phyloP scores from a whole-genome alignment of 1,140 invertebrate species.

The Araneus ventricosus region DNA sequence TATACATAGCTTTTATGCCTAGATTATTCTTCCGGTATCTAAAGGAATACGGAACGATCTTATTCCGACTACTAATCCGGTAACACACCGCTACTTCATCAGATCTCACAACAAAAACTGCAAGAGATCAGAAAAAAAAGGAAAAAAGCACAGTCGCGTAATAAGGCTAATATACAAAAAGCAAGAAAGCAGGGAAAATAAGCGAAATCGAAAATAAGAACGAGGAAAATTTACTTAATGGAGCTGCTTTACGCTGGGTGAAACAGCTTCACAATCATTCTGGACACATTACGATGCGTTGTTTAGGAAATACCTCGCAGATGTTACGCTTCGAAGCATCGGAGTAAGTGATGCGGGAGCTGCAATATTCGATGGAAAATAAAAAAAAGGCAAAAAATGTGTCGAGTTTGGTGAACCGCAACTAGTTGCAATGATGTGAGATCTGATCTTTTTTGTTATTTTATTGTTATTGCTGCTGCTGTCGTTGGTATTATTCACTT shows the following conservation, averaged over 20 bases:
- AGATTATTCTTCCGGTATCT: background rate
- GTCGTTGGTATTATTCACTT: background rate
- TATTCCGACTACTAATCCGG: background rate
- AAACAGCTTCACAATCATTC: slow-evolving; percentile 29
- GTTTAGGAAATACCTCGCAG: slow-evolving; percentile 53
- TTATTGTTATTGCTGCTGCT: background rate
- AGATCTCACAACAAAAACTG: background rate
- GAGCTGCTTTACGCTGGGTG: background rate
- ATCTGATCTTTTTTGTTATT: background rate
- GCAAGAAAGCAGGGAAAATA: background rate
- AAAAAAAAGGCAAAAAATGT: slow-evolving; percentile 3
- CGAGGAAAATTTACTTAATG: slow-evolving; percentile 39
- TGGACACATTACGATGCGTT: slow-evolving; percentile 29
- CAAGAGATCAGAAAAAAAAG: background rate
- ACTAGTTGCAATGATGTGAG: background rate
- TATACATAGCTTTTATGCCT: background rate
- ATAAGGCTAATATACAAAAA: slow-evolving; percentile 5
- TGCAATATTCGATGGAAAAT: no score
- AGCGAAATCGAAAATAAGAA: slow-evolving; percentile 44
- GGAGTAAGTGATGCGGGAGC: background rate
- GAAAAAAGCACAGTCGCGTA: background rate
- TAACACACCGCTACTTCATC: background rate
- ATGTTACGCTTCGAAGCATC: slow-evolving; percentile 12
- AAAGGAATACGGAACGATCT: background rate
- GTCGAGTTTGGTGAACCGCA: slow-evolving; percentile 43